These are phyloP conservation scores for Dromaius novaehollandiae DNA, from an alignment of 2,113 vertebrate species.

Conservation along the genomic window DNA sequence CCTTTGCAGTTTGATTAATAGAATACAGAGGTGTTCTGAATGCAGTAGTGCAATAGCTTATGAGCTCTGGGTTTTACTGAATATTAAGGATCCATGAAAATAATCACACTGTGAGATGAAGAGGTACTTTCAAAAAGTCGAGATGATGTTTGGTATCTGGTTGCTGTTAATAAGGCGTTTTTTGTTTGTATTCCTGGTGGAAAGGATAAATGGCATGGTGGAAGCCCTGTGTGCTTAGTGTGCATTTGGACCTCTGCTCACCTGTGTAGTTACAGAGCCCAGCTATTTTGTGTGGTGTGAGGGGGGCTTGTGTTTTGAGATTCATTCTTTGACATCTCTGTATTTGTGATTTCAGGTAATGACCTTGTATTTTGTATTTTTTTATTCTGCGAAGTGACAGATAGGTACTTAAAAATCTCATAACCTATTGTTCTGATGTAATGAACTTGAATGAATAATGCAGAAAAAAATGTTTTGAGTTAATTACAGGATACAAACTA, in stretches of 20 bases:
- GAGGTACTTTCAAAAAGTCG: background rate
- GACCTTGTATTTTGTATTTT: conserved; percentile 26
- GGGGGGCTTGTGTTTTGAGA: background rate
- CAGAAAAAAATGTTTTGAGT: conserved; percentile 61
- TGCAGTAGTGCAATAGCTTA: background rate
- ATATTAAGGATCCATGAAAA: background rate
- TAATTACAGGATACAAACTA: conserved; percentile 48
- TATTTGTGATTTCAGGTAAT: conserved; percentile 61
- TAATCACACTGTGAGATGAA: background rate
- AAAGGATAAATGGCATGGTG: conserved; percentile 8
- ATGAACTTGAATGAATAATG: conserved; percentile 59
- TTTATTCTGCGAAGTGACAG: conserved; percentile 53
- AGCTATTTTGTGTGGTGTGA: background rate
- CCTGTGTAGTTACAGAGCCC: background rate
- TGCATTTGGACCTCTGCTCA: background rate
- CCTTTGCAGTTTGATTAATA: conserved; percentile 3
- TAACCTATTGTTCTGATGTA: conserved; percentile 56
- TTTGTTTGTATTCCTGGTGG: conserved; percentile 45
- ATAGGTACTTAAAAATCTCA: conserved; percentile 66
- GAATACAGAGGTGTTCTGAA: background rate
- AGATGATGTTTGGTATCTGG: conserved; percentile 23
- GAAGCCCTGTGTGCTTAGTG: background rate
- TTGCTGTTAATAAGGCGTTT: conserved; percentile 43
- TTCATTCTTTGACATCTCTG: conserved; percentile 3
- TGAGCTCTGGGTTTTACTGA: background rate